Percentiles rank a stretch among this genome's conserved stretches.
phyloP scores from a whole-genome alignment of 2,113 vertebrate species.

The Melanotaenia duboulayi region DNA sequence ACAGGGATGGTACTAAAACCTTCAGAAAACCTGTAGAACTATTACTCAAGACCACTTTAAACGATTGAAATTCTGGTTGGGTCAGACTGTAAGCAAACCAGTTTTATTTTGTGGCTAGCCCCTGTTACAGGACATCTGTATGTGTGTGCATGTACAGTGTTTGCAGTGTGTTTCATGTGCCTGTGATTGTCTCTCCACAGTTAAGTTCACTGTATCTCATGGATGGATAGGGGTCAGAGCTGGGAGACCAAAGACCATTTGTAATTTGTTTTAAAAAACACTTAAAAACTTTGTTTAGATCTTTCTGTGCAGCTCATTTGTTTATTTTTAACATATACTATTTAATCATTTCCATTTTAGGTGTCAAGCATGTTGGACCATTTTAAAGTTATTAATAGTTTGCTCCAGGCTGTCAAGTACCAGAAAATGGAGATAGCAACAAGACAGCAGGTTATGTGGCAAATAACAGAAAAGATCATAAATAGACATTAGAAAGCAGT shows the following conservation, averaged over 20 bases:
- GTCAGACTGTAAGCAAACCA: neutral
- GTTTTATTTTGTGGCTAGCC: neutral
- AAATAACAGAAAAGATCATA: slow-evolving; percentile 17
- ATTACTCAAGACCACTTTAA: too few species aligned
- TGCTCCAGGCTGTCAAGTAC: slow-evolving; percentile 11
- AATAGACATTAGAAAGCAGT: slow-evolving; percentile 27
- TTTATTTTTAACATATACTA: slow-evolving; percentile 45
- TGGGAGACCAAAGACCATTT: slow-evolving; percentile 38
- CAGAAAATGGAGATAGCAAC: neutral
- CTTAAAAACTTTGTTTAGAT: slow-evolving; percentile 3
- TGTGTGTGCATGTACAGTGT: too few species aligned
- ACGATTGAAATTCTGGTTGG: too few species aligned
- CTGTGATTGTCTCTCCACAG: slow-evolving; percentile 32
- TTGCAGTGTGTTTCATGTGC: neutral
- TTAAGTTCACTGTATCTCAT: slow-evolving; percentile 36
- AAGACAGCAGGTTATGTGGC: neutral
- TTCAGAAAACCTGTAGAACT: too few species aligned
- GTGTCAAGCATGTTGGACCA: slow-evolving; percentile 29
- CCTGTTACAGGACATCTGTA: neutral
- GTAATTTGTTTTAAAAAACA: slow-evolving; percentile 20
- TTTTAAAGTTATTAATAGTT: slow-evolving; percentile 36
- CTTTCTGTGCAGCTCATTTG: slow-evolving; percentile 12
- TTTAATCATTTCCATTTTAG: slow-evolving; percentile 15
- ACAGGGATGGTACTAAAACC: too few species aligned
- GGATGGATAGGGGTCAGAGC: slow-evolving; percentile 53